Base-by-base conservation (phyloP, 2,888 invertebrate genomes). In the Apamea monoglypha region DNA sequence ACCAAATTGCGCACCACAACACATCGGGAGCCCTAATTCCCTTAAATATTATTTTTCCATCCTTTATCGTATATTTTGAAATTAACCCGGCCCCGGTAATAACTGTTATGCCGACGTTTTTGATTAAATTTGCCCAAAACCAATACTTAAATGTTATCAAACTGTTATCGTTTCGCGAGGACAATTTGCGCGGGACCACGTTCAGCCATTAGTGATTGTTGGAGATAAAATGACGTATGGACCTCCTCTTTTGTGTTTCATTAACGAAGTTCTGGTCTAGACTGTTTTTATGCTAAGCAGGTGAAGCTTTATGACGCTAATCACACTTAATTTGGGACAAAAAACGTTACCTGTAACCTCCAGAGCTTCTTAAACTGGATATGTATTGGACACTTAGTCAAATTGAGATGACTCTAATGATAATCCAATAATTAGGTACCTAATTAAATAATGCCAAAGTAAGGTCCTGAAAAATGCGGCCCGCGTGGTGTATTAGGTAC, bases 41-140 rank as follows among this genome's bases (percentile, higher is more conserved):
- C 92, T 94, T 96, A 96, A 96, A 96, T 94, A 96, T 95, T 92
- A 95, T 96, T 96, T 95, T 96, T 94, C 93, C 94, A 93, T 94
- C 92, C 92, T 95, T 95, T 94, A 95, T 95, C 94, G 94, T 94
- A 96, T 95, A 96, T 96, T 96, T 96, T 96, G 93, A 95, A 96
- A 96, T 96, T 96, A 96, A 95, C 95, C 94, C 92, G 88, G 85
- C 88, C 90, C 90, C 80, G 79, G 91, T 96, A 96, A 96, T 96
- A 90, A 96, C 96, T 95, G 94, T 96, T 92, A 96, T 96, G 94
- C 91, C 89, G 90, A 80, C 80, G 90, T 92, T 95, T 96, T 96
- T 96, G 96, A 97, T 97, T 96, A 96, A 96, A 96, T 93, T 95
- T 92, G 89, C 86, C 92, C 94, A 96, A 96, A 97, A 96, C 96